phyloP scores from a whole-genome alignment of 2,797 vertebrate species.

The Ambastaia sidthimunki region DNA sequence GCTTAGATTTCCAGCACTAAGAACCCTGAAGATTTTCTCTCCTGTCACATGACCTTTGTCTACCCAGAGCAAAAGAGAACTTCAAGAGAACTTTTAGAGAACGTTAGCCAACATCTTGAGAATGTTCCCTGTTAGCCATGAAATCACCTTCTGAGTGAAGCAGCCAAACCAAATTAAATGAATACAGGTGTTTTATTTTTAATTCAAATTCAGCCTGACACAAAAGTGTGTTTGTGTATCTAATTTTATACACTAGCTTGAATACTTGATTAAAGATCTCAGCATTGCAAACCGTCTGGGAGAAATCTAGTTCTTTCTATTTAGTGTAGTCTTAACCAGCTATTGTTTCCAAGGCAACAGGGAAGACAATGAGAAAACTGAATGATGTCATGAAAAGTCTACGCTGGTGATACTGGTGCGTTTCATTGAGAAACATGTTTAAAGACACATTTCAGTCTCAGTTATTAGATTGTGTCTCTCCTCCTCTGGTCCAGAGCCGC shows the following conservation, averaged over 20 bases:
- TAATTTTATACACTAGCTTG: no score
- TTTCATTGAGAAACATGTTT: constrained; percentile 19
- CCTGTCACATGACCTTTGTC: constrained; percentile 33
- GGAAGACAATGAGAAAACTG: constrained; percentile 14
- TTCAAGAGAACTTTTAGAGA: no score
- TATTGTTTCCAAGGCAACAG: constrained; percentile 50
- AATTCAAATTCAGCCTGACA: no score
- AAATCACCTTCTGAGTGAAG: no score
- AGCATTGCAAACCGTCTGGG: no score
- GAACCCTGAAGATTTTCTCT: constrained; percentile 21
- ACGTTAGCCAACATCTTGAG: no score
- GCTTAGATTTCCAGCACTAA: constrained; percentile 40
- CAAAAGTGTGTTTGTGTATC: no score
- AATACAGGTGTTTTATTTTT: no score
- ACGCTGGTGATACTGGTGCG: not conserved
- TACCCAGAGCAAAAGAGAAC: constrained; percentile 24
- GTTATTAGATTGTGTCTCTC: constrained; percentile 54
- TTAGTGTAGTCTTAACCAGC: constrained; percentile 17
- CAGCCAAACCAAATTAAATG: no score
- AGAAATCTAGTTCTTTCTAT: not conserved
- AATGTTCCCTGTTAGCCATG: no score
- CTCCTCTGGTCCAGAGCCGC: constrained; percentile 40
- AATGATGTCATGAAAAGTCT: constrained; percentile 25
- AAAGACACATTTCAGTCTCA: constrained; percentile 52
- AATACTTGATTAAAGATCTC: no score